Conservation (phyloP, 2,888 invertebrate species). For the Hoplodrina blanda region DNA sequence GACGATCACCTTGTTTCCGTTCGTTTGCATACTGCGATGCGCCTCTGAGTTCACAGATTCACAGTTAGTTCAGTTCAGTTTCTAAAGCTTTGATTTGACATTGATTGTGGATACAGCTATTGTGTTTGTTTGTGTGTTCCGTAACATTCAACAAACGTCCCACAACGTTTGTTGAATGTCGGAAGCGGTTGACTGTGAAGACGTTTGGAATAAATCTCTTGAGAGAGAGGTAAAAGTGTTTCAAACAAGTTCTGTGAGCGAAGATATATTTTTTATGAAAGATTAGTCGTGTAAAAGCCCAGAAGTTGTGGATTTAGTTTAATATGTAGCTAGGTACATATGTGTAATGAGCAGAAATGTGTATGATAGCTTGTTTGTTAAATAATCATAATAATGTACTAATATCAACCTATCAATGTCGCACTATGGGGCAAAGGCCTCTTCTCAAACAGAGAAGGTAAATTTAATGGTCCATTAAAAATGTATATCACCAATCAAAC, state of each 20-base stretch:
- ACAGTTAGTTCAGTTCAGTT: slow-evolving; percentile 35
- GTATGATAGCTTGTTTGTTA: too few species aligned
- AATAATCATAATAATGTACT: not conserved
- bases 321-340: not conserved
- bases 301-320: too few species aligned
- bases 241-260: not conserved
- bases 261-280: not conserved
- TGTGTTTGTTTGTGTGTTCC: slow-evolving; percentile 36
- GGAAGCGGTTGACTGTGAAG: not conserved
- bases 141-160: too few species aligned
- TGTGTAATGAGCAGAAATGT: not conserved
- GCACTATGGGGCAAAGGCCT: too few species aligned
- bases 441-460: too few species aligned
- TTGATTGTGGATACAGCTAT: slow-evolving; percentile 44
- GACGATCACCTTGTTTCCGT: slow-evolving; percentile 46
- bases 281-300: not conserved
- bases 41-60: slow-evolving; percentile 29
- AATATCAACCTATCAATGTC: too few species aligned
- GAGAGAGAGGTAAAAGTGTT: not conserved
- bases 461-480: not conserved
- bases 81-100: slow-evolving; percentile 56
- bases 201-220: not conserved
- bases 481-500: not conserved
- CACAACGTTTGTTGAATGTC: slow-evolving; percentile 14
- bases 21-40: slow-evolving; percentile 54